Evolutionary conservation across 2,888 invertebrate genomes (phyloP).

Genomic region (Dolichopus griseipennis): DNA sequence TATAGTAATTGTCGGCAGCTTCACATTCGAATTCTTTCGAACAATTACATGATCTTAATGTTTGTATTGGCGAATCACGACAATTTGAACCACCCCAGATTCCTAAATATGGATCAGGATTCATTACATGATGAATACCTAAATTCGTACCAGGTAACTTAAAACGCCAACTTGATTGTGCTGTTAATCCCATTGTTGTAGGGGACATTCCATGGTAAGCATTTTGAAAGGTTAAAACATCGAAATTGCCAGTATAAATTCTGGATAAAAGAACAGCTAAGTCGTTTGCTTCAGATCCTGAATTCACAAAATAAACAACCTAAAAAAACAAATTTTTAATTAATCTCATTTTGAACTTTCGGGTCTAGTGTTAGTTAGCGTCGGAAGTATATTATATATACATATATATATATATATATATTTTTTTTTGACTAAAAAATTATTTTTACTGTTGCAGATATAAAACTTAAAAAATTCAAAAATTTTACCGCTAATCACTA

Average conservation of each 20-base stretch:
- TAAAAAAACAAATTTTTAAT: constrained; percentile 34
- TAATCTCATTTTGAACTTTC: too few species aligned
- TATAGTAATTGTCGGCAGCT: constrained; percentile 70
- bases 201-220: constrained; percentile 89
- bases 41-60: constrained; percentile 59
- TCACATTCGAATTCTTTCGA: constrained; percentile 48
- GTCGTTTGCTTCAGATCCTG: constrained; percentile 96
- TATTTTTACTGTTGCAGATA: too few species aligned
- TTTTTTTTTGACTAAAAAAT: too few species aligned
- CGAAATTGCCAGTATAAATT: constrained; percentile 73
- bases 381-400: too few species aligned
- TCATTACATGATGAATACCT: constrained; percentile 80
- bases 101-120: constrained; percentile 86
- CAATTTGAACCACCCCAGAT: constrained; percentile 83
- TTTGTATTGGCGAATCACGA: constrained; percentile 77
- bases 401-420: too few species aligned
- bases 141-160: constrained; percentile 56
- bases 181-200: constrained; percentile 72
- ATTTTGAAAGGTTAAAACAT: constrained; percentile 78
- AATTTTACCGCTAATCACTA: too few species aligned
- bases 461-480: too few species aligned
- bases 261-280: constrained; percentile 82
- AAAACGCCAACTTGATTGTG: constrained; percentile 70
- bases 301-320: constrained; percentile 90
- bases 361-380: too few species aligned